Evolutionary conservation across 2,113 vertebrate genomes (phyloP).

Genomic region (Myiozetetes cayanensis): DNA sequence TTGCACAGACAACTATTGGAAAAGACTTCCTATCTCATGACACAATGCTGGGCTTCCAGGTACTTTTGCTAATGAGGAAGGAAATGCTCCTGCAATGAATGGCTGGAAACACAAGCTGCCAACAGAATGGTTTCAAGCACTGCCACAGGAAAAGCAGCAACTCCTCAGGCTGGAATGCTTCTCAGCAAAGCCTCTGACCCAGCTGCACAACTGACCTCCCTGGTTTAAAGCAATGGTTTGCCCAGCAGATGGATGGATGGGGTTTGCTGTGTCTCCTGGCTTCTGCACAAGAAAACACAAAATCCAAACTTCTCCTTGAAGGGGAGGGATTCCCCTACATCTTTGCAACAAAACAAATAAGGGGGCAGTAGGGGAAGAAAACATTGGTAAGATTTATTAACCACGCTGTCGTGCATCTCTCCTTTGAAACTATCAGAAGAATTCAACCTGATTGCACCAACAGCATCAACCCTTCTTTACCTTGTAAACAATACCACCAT

Average conservation of each 20-base stretch:
- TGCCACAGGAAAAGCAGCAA: constrained; percentile 28
- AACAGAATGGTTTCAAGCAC: constrained; percentile 29
- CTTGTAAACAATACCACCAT: neutral
- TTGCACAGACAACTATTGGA: neutral
- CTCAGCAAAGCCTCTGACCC: neutral
- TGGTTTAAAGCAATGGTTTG: neutral
- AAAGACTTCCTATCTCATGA: constrained; percentile 54
- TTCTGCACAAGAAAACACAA: neutral
- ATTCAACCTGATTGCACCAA: neutral
- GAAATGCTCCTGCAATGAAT: constrained; percentile 6
- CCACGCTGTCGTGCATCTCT: neutral
- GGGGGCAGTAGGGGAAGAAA: neutral
- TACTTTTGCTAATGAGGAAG: constrained; percentile 33
- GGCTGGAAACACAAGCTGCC: constrained; percentile 49
- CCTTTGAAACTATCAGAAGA: neutral
- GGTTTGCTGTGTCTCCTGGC: neutral
- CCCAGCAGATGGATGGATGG: neutral
- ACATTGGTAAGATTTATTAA: neutral
- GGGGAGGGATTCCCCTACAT: neutral
- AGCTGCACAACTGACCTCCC: neutral
- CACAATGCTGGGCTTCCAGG: constrained; percentile 42
- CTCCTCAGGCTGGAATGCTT: neutral
- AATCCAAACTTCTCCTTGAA: neutral
- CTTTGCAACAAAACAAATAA: neutral
- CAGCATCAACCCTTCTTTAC: neutral